Evolutionary conservation across 1,140 invertebrate genomes (phyloP).

Genomic region (Brachionus plicatilis): DNA sequence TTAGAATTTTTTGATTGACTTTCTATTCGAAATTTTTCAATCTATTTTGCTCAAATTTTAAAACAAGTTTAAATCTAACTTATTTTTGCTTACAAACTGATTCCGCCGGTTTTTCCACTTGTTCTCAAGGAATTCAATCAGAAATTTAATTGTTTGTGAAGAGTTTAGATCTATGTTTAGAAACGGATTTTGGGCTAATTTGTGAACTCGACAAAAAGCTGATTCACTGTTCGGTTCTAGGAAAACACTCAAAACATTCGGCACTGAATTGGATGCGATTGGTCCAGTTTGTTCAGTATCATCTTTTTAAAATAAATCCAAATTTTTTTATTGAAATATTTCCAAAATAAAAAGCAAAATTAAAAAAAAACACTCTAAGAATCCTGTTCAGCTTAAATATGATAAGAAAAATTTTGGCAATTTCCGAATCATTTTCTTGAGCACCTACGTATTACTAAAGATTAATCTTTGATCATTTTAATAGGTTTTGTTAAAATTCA

Average conservation of each 20-base stretch:
- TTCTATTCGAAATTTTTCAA: conserved; percentile 21
- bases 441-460: too few species aligned
- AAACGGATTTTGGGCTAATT: conserved; percentile 31
- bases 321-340: too few species aligned
- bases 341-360: too few species aligned
- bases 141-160: neutral
- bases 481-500: too few species aligned
- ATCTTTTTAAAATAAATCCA: neutral
- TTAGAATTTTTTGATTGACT: neutral
- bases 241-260: neutral
- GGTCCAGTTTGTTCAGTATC: neutral
- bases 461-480: too few species aligned
- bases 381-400: too few species aligned
- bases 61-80: neutral
- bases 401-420: too few species aligned
- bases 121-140: conserved; percentile 24
- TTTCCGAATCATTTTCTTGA: too few species aligned
- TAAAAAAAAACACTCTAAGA: too few species aligned
- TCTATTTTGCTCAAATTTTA: neutral
- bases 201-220: conserved; percentile 34
- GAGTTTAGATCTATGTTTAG: neutral
- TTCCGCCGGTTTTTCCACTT: conserved; percentile 28
- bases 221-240: conserved; percentile 2
- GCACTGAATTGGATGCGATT: neutral
- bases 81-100: neutral